These are phyloP conservation scores for Drosophila diplacantha DNA, from an alignment of 2,888 invertebrate species.

Conservation along the genomic window DNA sequence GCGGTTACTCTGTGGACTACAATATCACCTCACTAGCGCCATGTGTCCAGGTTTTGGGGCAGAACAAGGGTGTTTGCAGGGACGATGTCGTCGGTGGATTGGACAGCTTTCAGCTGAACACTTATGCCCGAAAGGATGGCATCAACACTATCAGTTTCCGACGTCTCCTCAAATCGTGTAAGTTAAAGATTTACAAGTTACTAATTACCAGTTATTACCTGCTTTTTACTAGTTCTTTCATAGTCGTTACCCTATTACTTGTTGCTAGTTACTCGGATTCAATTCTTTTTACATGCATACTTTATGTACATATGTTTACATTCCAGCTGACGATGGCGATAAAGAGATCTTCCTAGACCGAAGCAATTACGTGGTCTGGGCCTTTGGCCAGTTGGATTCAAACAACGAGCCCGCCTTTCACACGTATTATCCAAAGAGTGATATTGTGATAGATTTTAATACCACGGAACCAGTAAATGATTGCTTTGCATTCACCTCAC, in stretches of 20 bases:
- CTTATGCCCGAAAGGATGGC: constrained; percentile 84
- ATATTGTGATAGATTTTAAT: constrained; percentile 83
- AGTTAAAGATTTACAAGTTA: constrained; percentile 58
- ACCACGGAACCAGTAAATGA: constrained; percentile 83
- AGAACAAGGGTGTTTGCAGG: constrained; percentile 90
- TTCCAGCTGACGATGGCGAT: constrained; percentile 86
- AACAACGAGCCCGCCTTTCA: constrained; percentile 90
- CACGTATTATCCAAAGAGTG: constrained; percentile 85
- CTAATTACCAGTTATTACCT: not conserved
- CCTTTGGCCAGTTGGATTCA: constrained; percentile 87
- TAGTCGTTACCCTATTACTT: too few relatives aligned
- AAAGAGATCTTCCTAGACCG: constrained; percentile 83
- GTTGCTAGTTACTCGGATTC: too few relatives aligned
- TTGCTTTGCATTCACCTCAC: constrained; percentile 85
- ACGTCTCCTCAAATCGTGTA: constrained; percentile 86
- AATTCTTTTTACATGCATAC: not conserved
- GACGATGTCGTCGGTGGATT: constrained; percentile 89
- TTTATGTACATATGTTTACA: not conserved
- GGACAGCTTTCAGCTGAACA: constrained; percentile 89
- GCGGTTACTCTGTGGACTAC: constrained; percentile 89
- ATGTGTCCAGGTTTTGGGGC: constrained; percentile 91
- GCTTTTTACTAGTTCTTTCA: not conserved
- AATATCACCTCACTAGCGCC: constrained; percentile 90
- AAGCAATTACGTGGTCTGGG: constrained; percentile 87
- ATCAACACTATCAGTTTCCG: constrained; percentile 89